Base-by-base conservation (phyloP, 2,888 invertebrate genomes). In the Tromatobia lineatoria region DNA sequence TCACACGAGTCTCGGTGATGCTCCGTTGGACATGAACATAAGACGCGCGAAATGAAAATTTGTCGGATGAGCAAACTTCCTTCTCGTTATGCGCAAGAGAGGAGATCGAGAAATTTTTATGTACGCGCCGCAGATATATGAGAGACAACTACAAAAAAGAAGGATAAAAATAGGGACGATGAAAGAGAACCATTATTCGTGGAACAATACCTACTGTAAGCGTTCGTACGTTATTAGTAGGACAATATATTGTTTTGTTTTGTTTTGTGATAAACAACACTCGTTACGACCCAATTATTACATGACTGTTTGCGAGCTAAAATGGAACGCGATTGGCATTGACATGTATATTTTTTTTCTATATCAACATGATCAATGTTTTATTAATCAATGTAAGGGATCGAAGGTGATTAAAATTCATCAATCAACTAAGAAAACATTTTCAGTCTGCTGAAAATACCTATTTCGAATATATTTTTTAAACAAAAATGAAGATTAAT, bases 1-100 rank as follows among this genome's bases (percentile, higher is more conserved):
- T 77, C 69, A 52, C 38, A 70, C 80, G 77, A 47, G 69, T 77
- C 52, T 52, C 20, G 57, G 50, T 18, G 15, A 77, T 73, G 80
- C 71, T 71, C 50, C 73, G 80, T 73, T 67, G 83, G 52, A 76
- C 71, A 59, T 45, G 57, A 73, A 77, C 67, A 69, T 66, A 76
- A 79, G 76, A 76, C 45, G 67, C 29, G 23, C 52, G 66, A 67
- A 82, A 70, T 47, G 59, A 59, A 80, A 42, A 76, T 77, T 50
- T 67, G n/a, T 73, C 50, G 67, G 25, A 15, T 42, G 77, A 25
- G 50, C 45, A 25, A 74, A 71, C 59, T n/a, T 23, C 18, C 61
- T 29, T 69, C 69, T 83, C 61, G 83, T 80, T 80, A 77, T 69
- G 18, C 38, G 73, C 23, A 52, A 61, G 71, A 69, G 45, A 52